A percentile compares a stretch with the other conserved stretches of the same genome.
phyloP scores from a whole-genome alignment of 2,888 invertebrate species.

The Tetragonula carbonaria region DNA sequence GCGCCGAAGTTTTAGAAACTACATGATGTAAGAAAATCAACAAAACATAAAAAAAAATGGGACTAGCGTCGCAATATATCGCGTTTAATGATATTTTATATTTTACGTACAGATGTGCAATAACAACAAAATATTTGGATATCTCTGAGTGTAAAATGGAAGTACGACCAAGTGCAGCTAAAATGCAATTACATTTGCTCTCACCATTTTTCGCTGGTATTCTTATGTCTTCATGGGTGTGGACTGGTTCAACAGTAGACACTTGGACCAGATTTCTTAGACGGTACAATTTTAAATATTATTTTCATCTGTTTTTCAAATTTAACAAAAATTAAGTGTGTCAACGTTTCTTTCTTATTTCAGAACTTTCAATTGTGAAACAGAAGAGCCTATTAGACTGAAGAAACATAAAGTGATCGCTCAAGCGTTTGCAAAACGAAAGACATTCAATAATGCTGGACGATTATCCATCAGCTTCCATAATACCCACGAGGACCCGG shows the following conservation, averaged over 20 bases:
- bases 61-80: neutral
- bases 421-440: slow-evolving; percentile 94
- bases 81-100: neutral
- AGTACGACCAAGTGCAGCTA: slow-evolving; percentile 91
- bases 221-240: slow-evolving; percentile 97
- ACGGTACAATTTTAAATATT: slow-evolving; percentile 86
- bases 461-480: slow-evolving; percentile 94
- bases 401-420: slow-evolving; percentile 96
- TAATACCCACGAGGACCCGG: slow-evolving; percentile 95
- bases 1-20: slow-evolving; percentile 90
- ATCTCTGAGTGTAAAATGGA: slow-evolving; percentile 88
- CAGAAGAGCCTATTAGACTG: slow-evolving; percentile 88
- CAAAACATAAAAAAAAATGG: neutral
- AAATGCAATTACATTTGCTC: slow-evolving; percentile 92
- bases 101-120: slow-evolving; percentile 83
- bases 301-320: neutral
- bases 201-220: slow-evolving; percentile 94
- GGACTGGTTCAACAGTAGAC: slow-evolving; percentile 93
- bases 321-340: neutral
- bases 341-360: slow-evolving; percentile 56
- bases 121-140: slow-evolving; percentile 79
- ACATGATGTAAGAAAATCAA: slow-evolving; percentile 90
- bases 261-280: slow-evolving; percentile 94
- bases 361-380: slow-evolving; percentile 90
- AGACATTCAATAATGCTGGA: slow-evolving; percentile 93